A percentile compares a stretch with the other conserved stretches of the same genome.
phyloP scores from a whole-genome alignment of 2,888 invertebrate species.

The Helleia helle region DNA sequence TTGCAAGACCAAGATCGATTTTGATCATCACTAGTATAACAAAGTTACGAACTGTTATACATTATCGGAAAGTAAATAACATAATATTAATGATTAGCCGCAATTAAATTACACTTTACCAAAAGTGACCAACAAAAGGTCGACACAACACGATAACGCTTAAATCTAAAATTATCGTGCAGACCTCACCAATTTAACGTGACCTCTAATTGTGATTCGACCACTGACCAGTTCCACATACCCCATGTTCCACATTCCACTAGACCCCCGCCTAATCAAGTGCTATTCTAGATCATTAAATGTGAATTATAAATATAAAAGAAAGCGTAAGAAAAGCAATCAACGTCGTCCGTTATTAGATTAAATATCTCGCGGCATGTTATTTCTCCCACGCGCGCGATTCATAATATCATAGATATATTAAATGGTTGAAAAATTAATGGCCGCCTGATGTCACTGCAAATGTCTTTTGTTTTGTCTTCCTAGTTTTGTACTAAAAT shows the following conservation, averaged over 20 bases:
- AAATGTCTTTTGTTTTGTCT: neutral
- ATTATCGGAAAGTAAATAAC: neutral
- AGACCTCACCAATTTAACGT: constrained; percentile 34
- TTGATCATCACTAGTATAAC: too few species aligned
- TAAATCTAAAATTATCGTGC: constrained; percentile 72
- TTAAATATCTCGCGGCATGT: constrained; percentile 48
- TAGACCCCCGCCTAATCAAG: constrained; percentile 52
- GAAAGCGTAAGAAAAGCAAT: constrained; percentile 68
- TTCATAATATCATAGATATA: constrained; percentile 4
- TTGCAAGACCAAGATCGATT: too few species aligned
- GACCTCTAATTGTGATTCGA: constrained; percentile 12
- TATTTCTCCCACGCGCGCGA: constrained; percentile 18
- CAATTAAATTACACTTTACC: constrained; percentile 47
- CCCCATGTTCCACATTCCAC: constrained; percentile 31
- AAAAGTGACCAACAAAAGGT: constrained; percentile 49
- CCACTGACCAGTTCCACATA: constrained; percentile 19
- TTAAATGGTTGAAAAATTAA: constrained; percentile 6
- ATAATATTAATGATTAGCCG: constrained; percentile 28
- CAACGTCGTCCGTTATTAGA: constrained; percentile 59
- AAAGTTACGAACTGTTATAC: neutral
- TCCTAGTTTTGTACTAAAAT: neutral
- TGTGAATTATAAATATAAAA: constrained; percentile 72
- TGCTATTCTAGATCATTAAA: constrained; percentile 71
- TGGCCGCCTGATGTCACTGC: constrained; percentile 6
- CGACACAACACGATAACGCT: constrained; percentile 59